Evolutionary conservation across 2,888 invertebrate species (phyloP).

Genomic region (Congeria kusceri): DNA sequence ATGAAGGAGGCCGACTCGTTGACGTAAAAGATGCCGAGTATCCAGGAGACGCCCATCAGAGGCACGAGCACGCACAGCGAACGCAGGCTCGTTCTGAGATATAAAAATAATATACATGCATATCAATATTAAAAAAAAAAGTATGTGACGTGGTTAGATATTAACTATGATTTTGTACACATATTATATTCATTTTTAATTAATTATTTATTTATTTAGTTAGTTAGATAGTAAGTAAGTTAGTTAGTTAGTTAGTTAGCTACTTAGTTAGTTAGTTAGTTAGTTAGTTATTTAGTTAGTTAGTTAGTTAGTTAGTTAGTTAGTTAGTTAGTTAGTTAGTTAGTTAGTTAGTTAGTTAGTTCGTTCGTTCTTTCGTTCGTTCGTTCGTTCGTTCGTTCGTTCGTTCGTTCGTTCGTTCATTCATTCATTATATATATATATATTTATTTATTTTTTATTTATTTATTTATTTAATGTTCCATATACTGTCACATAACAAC

Average conservation of each 20-base stretch:
- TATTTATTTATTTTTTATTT: no score
- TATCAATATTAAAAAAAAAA: no score
- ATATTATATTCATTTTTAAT: no score
- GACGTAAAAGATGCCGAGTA: conserved; percentile 66
- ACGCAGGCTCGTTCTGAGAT: conserved; percentile 67
- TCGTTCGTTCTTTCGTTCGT: background rate
- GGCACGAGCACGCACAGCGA: conserved; percentile 70
- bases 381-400: background rate
- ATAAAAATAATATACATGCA: background rate
- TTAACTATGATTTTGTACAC: no score
- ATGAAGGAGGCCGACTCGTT: conserved; percentile 58
- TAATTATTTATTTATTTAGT: no score
- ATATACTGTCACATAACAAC: no score
- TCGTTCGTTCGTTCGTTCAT: no score
- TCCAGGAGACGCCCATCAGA: conserved; percentile 70
- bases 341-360: background rate
- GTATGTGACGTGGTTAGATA: no score
- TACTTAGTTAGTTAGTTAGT: background rate
- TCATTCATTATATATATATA: no score
- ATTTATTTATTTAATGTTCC: no score
- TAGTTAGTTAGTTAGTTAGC: no score
- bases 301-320: background rate
- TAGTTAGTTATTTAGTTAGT: background rate
- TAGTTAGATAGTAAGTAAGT: no score
- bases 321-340: background rate